These are phyloP conservation scores for Benthosema pterotum DNA, from an alignment of 2,797 vertebrate genomes.

Conservation along the genomic window DNA sequence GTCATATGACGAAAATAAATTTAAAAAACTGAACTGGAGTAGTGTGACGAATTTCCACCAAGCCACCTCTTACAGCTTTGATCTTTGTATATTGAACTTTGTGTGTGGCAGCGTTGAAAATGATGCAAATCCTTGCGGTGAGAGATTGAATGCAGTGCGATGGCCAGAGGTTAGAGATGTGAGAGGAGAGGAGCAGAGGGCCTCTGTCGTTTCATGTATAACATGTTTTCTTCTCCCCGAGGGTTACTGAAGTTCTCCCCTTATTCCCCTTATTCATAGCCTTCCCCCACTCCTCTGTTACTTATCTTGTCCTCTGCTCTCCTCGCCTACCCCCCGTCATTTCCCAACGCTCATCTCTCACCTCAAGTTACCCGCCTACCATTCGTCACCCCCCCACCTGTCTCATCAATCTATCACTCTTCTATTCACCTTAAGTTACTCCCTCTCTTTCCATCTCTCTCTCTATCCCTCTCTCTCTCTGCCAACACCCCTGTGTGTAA, in stretches of 20 bases:
- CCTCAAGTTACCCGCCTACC: too few species aligned
- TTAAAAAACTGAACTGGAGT: slow-evolving; percentile 44
- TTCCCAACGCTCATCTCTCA: too few species aligned
- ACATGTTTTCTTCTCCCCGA: too few species aligned
- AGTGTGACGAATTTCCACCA: slow-evolving; percentile 49
- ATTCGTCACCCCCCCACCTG: too few species aligned
- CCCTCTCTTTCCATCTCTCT: neutral
- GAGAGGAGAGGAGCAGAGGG: neutral
- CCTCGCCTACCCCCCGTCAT: neutral
- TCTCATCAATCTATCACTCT: too few species aligned
- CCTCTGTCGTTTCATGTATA: neutral
- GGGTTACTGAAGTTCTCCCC: too few species aligned
- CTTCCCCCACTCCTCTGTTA: too few species aligned
- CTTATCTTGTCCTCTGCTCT: neutral
- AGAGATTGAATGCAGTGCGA: slow-evolving; percentile 25
- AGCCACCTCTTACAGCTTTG: slow-evolving; percentile 59
- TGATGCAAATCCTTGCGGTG: slow-evolving; percentile 41
- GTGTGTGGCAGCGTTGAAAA: slow-evolving; percentile 49
- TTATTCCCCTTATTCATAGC: too few species aligned
- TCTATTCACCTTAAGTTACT: too few species aligned
- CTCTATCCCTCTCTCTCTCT: neutral
- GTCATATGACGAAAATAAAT: slow-evolving; percentile 8
- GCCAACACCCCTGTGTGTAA: neutral
- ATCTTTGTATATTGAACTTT: slow-evolving; percentile 42
- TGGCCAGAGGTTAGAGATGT: neutral